Percentiles rank a stretch among this genome's conserved stretches.
Conservation (phyloP, 92 coral and sea anemone species). For the Epizoanthus scotinus region DNA sequence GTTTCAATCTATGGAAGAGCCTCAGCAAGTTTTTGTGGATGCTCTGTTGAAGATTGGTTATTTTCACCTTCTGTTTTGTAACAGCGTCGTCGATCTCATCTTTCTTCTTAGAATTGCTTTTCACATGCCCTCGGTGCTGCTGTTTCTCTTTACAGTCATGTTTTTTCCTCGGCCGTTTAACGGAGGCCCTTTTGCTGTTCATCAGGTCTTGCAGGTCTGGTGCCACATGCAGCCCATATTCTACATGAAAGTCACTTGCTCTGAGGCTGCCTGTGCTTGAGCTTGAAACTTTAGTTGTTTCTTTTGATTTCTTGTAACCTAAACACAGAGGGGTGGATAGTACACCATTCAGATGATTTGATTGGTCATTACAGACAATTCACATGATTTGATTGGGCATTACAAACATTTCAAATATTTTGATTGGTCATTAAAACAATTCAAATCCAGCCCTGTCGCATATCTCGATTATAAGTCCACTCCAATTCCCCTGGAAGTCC, state of each 20-base stretch:
- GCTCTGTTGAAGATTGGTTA: conserved; percentile 70
- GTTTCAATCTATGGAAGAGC: conserved; percentile 74
- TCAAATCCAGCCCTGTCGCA: too few species aligned
- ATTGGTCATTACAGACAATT: too few species aligned
- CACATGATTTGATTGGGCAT: too few species aligned
- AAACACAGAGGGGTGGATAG: neutral
- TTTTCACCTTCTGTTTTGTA: conserved; percentile 58
- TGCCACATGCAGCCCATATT: conserved; percentile 38
- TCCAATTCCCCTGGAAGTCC: too few species aligned
- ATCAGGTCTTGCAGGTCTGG: conserved; percentile 28
- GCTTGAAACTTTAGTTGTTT: conserved; percentile 1
- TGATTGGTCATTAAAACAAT: too few species aligned
- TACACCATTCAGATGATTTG: too few species aligned
- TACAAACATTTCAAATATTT: too few species aligned
- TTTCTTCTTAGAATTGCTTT: conserved; percentile 38
- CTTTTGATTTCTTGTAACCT: conserved; percentile 1
- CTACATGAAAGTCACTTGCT: neutral
- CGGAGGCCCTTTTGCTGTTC: neutral
- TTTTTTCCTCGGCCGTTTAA: neutral
- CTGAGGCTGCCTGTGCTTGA: conserved; percentile 17
- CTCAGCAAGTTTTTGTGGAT: conserved; percentile 74
- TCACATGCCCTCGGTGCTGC: conserved; percentile 9
- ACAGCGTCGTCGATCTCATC: conserved; percentile 43
- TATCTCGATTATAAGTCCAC: too few species aligned
- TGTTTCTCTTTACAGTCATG: neutral